phyloP scores from a whole-genome alignment of 1,140 invertebrate species.

The Macrotrachela quadricornifera region DNA sequence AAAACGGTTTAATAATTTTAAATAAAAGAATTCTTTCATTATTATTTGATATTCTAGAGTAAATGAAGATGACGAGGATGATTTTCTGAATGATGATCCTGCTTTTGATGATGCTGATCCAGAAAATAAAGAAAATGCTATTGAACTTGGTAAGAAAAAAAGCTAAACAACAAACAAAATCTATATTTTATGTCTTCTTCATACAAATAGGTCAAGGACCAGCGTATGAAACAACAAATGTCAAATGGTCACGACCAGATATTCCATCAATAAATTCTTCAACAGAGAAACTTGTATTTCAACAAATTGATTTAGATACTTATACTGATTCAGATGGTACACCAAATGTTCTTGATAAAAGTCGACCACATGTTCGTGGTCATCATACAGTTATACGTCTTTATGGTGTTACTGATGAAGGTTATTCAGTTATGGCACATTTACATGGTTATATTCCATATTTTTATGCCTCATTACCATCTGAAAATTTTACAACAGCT shows the following conservation, averaged over 20 bases:
- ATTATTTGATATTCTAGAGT: too few relatives aligned
- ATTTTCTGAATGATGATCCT: too few relatives aligned
- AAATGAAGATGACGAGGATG: too few relatives aligned
- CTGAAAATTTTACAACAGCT: conserved; percentile 45
- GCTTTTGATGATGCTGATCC: too few relatives aligned
- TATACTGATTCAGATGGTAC: conserved; percentile 40
- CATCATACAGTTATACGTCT: conserved; percentile 55
- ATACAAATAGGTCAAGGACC: conserved; percentile 11
- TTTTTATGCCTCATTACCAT: conserved; percentile 66
- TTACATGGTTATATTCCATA: conserved; percentile 91
- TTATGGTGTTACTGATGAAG: conserved; percentile 75
- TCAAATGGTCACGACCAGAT: conserved; percentile 41
- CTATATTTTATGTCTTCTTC: too few relatives aligned
- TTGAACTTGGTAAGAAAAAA: too few relatives aligned
- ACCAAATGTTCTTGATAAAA: background rate
- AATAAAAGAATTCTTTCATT: too few relatives aligned
- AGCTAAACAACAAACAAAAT: too few relatives aligned
- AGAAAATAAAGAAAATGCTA: too few relatives aligned
- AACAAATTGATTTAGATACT: conserved; percentile 72
- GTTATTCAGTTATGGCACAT: conserved; percentile 82
- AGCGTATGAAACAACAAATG: conserved; percentile 12
- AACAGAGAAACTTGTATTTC: conserved; percentile 50
- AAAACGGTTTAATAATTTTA: too few relatives aligned
- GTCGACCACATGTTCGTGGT: background rate
- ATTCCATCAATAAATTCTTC: conserved; percentile 43